A percentile compares a stretch with the other conserved stretches of the same genome.
Conservation (phyloP, 2,888 invertebrate genomes). For the Pecten maximus region DNA sequence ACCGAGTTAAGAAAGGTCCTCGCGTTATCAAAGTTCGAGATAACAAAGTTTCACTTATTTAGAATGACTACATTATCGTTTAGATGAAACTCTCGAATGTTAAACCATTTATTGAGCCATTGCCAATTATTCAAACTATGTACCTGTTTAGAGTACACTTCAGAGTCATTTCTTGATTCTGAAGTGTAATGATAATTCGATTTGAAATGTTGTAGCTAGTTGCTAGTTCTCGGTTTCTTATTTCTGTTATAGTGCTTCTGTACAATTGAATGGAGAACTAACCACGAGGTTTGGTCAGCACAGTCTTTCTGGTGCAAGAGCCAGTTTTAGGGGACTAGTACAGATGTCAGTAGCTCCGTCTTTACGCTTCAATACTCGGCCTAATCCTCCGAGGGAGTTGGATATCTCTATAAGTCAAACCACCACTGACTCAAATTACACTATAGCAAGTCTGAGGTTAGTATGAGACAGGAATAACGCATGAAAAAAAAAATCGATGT, state of each 20-base stretch:
- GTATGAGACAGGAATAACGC: background rate
- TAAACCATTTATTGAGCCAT: no score
- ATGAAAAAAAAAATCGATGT: no score
- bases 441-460: conserved; percentile 23
- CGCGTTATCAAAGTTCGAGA: no score
- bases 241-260: background rate
- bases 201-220: no score
- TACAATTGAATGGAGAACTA: background rate
- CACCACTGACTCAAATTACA: conserved; percentile 42
- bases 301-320: background rate
- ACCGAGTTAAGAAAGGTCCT: no score
- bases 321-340: background rate
- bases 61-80: no score
- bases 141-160: no score
- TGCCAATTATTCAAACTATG: no score
- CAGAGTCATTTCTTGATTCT: no score
- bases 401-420: conserved; percentile 40
- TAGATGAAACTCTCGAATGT: no score
- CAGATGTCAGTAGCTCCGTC: background rate
- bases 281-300: background rate
- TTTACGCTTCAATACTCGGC: background rate
- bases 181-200: no score
- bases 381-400: background rate
- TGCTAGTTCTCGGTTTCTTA: background rate
- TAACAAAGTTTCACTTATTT: no score